Conservation (phyloP, 2,888 invertebrate genomes). For the Isoperla grammatica region DNA sequence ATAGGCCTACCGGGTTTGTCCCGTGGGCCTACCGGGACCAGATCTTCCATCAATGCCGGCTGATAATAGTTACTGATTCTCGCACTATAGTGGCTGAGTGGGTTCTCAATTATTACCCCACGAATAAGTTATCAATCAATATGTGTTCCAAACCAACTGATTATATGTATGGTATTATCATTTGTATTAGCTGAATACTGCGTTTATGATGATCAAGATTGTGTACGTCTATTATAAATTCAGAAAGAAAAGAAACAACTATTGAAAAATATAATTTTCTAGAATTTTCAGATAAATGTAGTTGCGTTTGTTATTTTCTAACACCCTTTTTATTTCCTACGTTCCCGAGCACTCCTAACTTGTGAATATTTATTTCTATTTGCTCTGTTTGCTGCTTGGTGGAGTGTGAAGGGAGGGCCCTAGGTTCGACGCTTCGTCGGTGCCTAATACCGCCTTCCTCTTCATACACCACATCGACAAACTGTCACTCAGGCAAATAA, state of each 20-base stretch:
- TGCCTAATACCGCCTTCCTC: background rate
- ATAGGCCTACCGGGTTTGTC: no score
- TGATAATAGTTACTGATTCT: no score
- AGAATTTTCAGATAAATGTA: slow-evolving; percentile 24
- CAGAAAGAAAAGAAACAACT: slow-evolving; percentile 15
- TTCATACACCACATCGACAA: no score
- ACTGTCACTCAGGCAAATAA: no score
- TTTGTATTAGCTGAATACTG: slow-evolving; percentile 5
- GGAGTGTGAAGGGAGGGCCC: no score
- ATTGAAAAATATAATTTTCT: slow-evolving; percentile 30
- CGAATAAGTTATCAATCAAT: background rate
- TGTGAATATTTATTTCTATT: no score
- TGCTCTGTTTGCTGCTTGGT: no score
- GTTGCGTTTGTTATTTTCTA: slow-evolving; percentile 3
- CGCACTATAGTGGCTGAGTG: no score
- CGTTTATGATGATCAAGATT: slow-evolving; percentile 6
- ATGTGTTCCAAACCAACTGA: no score
- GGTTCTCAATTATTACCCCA: background rate
- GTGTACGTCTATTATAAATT: background rate
- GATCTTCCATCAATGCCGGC: no score
- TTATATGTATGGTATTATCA: background rate
- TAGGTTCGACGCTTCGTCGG: no score
- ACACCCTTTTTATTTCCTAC: background rate
- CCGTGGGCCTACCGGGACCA: no score
- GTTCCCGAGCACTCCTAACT: background rate